These are phyloP conservation scores for Tuta absoluta DNA, from an alignment of 2,888 invertebrate genomes.

Conservation along the genomic window DNA sequence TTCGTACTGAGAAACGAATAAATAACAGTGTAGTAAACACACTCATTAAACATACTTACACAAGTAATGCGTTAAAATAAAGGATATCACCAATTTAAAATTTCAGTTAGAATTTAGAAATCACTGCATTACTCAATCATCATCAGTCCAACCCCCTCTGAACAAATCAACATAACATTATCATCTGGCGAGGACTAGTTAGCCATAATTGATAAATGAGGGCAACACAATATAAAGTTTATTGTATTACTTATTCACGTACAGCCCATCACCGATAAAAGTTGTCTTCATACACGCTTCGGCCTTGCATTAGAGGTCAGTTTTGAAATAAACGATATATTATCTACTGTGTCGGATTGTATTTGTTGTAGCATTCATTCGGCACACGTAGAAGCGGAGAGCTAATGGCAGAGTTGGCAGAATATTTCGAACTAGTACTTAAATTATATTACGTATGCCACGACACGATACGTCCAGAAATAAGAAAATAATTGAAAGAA, in stretches of 20 bases:
- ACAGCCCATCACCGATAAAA: slow-evolving; percentile 42
- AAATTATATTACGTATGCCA: not conserved
- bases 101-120: not conserved
- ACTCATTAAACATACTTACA: too few species aligned
- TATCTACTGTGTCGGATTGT: not conserved
- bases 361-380: not conserved
- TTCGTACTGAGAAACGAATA: too few species aligned
- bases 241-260: slow-evolving; percentile 62
- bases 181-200: slow-evolving; percentile 41
- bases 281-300: not conserved
- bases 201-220: slow-evolving; percentile 62
- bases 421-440: not conserved
- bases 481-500: too few species aligned
- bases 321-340: not conserved
- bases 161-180: not conserved
- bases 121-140: slow-evolving; percentile 35
- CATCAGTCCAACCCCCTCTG: slow-evolving; percentile 24
- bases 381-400: slow-evolving; percentile 6
- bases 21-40: too few species aligned
- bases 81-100: not conserved
- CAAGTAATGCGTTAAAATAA: too few species aligned
- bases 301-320: not conserved
- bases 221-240: slow-evolving; percentile 44
- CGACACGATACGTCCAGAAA: too few species aligned
- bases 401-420: not conserved